Conservation (phyloP, 2,888 invertebrate species). For the Xanthorhoe spadicearia region DNA sequence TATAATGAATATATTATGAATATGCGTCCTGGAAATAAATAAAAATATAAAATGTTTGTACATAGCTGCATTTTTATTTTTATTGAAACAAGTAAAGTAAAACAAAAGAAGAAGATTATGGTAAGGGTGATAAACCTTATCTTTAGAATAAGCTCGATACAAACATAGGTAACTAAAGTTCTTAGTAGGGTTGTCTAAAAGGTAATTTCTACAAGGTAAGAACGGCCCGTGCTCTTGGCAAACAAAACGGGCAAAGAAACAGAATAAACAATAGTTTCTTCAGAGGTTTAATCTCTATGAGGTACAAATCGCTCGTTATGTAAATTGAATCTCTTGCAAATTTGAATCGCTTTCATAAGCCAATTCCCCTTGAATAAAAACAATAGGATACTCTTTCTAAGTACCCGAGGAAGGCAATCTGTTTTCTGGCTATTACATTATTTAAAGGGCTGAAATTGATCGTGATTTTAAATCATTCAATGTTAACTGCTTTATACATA, state of each 20-base stretch:
- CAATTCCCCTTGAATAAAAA: conserved; percentile 78
- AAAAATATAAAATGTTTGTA: too few species aligned
- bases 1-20: too few species aligned
- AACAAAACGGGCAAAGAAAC: conserved; percentile 56
- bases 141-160: conserved; percentile 49
- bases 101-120: conserved; percentile 3
- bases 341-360: conserved; percentile 81
- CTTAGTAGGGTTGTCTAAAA: conserved; percentile 52
- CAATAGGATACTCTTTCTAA: conserved; percentile 72
- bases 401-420: conserved; percentile 60
- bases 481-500: neutral
- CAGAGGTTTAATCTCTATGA: conserved; percentile 71
- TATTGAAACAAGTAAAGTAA: neutral
- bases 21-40: too few species aligned
- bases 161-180: conserved; percentile 51
- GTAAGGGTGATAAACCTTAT: conserved; percentile 1
- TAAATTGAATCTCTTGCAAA: conserved; percentile 82
- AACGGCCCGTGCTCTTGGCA: conserved; percentile 57
- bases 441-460: conserved; percentile 46
- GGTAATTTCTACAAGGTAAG: conserved; percentile 57
- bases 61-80: neutral
- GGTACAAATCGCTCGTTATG: conserved; percentile 83
- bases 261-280: conserved; percentile 22
- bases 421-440: conserved; percentile 59
- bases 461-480: conserved; percentile 8